A percentile compares a stretch with the other conserved stretches of the same genome.
Evolutionary conservation across 2,113 vertebrate species (phyloP).

Genomic region (Cichladusa arquata): DNA sequence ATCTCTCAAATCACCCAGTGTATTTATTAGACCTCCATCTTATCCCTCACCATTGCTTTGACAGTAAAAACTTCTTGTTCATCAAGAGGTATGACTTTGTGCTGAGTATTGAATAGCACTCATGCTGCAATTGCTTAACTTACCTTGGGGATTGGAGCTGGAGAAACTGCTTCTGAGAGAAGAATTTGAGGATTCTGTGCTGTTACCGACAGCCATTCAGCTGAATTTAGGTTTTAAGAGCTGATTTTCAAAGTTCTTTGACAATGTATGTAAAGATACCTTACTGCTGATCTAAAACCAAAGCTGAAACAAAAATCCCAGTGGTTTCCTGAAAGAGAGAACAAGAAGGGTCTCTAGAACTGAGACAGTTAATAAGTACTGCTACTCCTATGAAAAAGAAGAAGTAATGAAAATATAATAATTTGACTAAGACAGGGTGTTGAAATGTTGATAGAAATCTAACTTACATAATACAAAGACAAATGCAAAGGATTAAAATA

Average conservation of each 20-base stretch:
- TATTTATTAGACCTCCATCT: constrained; percentile 7
- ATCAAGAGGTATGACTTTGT: neutral
- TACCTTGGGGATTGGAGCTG: neutral
- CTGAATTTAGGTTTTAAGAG: neutral
- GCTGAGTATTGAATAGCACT: neutral
- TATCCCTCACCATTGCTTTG: neutral
- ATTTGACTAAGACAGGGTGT: neutral
- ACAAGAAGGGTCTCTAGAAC: neutral
- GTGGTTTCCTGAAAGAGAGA: neutral
- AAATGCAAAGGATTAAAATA: constrained; percentile 35
- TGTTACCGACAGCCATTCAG: neutral
- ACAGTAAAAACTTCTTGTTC: neutral
- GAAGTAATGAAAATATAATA: neutral
- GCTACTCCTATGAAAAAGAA: neutral
- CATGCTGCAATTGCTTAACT: neutral
- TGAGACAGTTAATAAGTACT: neutral
- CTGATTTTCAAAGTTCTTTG: neutral
- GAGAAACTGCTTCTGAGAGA: neutral
- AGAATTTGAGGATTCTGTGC: neutral
- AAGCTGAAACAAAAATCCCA: neutral
- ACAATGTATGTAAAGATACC: neutral
- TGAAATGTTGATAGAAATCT: constrained; percentile 47
- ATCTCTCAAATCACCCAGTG: neutral
- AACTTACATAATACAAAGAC: constrained; percentile 34
- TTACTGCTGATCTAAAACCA: neutral